Evolutionary conservation across 2,113 vertebrate genomes (phyloP).

Genomic region (Passer montanus): DNA sequence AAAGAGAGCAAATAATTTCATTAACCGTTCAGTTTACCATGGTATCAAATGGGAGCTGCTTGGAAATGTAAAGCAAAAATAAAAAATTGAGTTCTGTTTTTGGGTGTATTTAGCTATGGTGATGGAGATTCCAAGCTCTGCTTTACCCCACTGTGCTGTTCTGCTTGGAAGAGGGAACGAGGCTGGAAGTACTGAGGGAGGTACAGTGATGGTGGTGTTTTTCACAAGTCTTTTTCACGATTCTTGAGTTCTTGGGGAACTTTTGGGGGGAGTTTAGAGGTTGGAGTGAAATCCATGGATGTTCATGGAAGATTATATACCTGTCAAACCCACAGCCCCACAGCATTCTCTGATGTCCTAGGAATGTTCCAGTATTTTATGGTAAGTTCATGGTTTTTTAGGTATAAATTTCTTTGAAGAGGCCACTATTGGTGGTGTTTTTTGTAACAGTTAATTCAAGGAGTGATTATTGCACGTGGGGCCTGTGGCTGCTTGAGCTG

Average conservation of each 20-base stretch:
- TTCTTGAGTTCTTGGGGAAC: neutral
- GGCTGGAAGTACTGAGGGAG: neutral
- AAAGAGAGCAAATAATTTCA: neutral
- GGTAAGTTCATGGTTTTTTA: neutral
- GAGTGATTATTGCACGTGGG: neutral
- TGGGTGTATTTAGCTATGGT: neutral
- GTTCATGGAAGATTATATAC: neutral
- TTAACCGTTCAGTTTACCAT: neutral
- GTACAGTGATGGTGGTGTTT: neutral
- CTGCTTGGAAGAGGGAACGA: neutral
- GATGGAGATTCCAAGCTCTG: neutral
- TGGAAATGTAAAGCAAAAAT: conserved; percentile 53
- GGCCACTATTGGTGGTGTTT: neutral
- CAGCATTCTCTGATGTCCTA: neutral
- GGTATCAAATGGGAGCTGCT: conserved; percentile 30
- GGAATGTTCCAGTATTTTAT: neutral
- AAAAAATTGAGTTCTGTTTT: conserved; percentile 4
- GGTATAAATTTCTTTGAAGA: neutral
- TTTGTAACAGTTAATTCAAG: neutral
- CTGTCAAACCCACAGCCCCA: neutral
- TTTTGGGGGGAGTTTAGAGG: neutral
- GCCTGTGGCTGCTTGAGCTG: neutral
- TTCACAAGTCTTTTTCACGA: neutral
- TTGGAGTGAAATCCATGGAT: neutral
- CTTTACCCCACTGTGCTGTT: neutral